Base-by-base conservation (phyloP, 2,888 invertebrate genomes). In the Scaptomyza tumidula region DNA sequence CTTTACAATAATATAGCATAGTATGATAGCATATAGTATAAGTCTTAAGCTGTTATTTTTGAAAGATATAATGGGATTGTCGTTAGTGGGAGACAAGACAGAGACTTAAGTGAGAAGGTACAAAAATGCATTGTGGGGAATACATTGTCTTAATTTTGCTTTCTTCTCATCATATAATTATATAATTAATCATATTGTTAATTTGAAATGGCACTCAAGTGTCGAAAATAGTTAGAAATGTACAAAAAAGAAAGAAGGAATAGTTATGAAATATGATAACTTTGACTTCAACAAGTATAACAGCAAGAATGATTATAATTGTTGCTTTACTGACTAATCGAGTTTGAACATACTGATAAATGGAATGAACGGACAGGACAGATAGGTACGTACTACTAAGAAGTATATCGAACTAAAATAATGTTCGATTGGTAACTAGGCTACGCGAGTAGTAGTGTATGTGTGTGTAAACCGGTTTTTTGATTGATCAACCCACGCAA, bases 201-300 rank as follows among this genome's bases (percentile, higher is more conserved):
- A 37, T n/a, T 6, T 37, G 6, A 37, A 69, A 69, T 77, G 53
- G 65, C 78, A 72, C 77, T 78, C 63, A 63, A 80, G 68, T 80
- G 78, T 76, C 77, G 24, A 43, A 53, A 57, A 45, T 46, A 13
- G 53, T 58, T 52, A 58, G 52, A 55, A 56, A 66, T 33, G 46
- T 45, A 16, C 10, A 0, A 9, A 33, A 33, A 33, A 33, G 6
- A 31, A 31, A 31, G 6, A 31, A 27, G 1, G 9, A 16, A 54
- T 11, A 52, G 62, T 54, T 43, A 27, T 16, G 9, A 56, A 45
- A 43, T 48, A 16, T 53, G 60, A 73, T 74, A 68, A 60, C 35
- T 56, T 19, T 10, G 41, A 58, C 55, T 43, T 52, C 29, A n/a
- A 37, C 31, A 49, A 39, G 44, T 50, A 27, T 2, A 10, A 19